Evolutionary conservation across 2,113 vertebrate genomes (phyloP), one percentile per base, ranked within the genome.

Genomic region (Platycercus adscitus): DNA sequence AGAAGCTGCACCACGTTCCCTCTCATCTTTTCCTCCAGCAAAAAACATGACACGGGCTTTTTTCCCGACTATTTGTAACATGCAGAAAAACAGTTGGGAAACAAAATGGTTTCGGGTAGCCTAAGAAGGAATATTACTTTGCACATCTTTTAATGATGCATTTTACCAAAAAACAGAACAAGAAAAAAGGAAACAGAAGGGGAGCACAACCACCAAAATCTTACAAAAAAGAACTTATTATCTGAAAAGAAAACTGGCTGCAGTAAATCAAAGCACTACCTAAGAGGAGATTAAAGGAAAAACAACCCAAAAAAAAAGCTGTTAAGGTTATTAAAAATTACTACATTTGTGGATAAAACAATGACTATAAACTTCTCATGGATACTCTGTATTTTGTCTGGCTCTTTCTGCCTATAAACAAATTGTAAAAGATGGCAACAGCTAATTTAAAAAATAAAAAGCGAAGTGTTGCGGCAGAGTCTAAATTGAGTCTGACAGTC

Each of bases 381-480:
- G 56, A 93, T 91, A 77, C 49, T 81, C 85, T 61, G 17, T 25
- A 15, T 76, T 94, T 82, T 4, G 14, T 65, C 53, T 24, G 81
- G 76, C 91, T 87, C 93, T 84, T 88, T 81, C 94, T 88, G 93
- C 94, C 89, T 93, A 86, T 86, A 94, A 96, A 97, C 96, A 97
- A 97, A 98, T 95, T 98, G 94, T 96, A 97, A 97, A 97, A 97
- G 96, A 97, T 96, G 96, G 96, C 88, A 97, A 95, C 50, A 83
- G 93, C 96, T 97, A 95, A 97, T 97, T 98, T 97, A 98, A 98
- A 98, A 98, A 98, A 98, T 97, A 97, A 98, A 97, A 97, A 76
- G 95, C 73, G 7, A 97, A 98, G 96, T 97, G 94, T 91, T 89
- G 69, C 20, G 2, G 88, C n/a, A 6, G 77, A 77, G 92, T 80